phyloP scores from a whole-genome alignment of 2,888 invertebrate species.

The Trachelus tabidus region DNA sequence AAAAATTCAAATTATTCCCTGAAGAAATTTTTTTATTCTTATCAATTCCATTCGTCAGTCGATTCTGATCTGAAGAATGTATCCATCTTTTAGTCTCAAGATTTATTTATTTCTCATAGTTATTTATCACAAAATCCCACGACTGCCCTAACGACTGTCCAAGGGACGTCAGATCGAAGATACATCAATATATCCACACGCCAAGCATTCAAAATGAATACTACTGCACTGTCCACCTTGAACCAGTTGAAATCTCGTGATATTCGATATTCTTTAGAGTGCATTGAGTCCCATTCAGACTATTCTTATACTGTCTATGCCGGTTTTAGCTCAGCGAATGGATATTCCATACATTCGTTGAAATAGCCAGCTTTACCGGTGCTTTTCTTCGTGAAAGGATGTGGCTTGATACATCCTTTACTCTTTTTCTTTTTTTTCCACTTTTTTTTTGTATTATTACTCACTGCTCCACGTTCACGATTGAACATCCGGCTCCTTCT shows the following conservation, averaged over 20 bases:
- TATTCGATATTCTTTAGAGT: conserved; percentile 48
- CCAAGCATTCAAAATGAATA: too few relatives aligned
- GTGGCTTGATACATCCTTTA: background rate
- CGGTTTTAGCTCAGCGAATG: conserved; percentile 40
- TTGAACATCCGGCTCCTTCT: conserved; percentile 4
- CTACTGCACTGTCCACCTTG: background rate
- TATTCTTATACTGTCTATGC: conserved; percentile 49
- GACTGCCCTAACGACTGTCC: too few relatives aligned
- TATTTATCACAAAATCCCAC: too few relatives aligned
- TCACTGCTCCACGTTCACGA: background rate
- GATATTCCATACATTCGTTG: conserved; percentile 49
- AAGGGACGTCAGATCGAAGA: too few relatives aligned
- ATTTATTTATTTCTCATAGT: too few relatives aligned
- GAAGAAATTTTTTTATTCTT: too few relatives aligned
- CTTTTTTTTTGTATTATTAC: conserved; percentile 3
- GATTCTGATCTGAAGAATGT: too few relatives aligned
- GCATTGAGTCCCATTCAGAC: conserved; percentile 41
- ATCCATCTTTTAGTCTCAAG: too few relatives aligned
- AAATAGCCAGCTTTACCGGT: conserved; percentile 47
- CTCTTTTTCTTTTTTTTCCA: background rate
- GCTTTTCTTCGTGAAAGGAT: conserved; percentile 41
- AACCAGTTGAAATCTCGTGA: conserved; percentile 24
- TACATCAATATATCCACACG: too few relatives aligned
- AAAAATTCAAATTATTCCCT: too few relatives aligned
- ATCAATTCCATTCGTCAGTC: too few relatives aligned